Base-by-base conservation (phyloP, 2,113 vertebrate genomes). In the Eulacestoma nigropectus region DNA sequence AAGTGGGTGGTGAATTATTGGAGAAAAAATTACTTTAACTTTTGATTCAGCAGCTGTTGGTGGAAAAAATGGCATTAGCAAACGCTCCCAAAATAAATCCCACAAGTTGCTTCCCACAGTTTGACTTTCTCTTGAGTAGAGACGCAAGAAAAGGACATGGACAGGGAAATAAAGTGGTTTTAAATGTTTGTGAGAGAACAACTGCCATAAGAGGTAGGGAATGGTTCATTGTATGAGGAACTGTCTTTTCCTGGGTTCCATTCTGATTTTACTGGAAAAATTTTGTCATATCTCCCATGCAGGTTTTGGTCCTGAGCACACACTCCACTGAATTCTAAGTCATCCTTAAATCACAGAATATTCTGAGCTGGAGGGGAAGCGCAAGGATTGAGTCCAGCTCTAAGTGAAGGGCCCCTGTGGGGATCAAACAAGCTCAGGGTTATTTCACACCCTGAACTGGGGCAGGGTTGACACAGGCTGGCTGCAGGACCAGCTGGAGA, bases 1-100 rank as follows among this genome's bases (percentile, higher is more conserved):
- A 76, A 74, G 72, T 96, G 93, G 95, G 95, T 88, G 82, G 87
- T 77, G 82, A 95, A 86, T 47, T 83, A 59, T 21, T 85, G 75
- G 57, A 69, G 67, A 37, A 91, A 93, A 91, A 44, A 4, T 23
- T 10, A 37, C 5, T 50, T 79, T 29, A 33, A 76, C 56, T 85
- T 93, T 86, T 35, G 25, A 68, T 95, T 74, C 47, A 77, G 42
- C 25, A 77, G 7, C 39, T 63, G 42, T 17, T 94, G 87, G 55
- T 84, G 78, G 63, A 73, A 93, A 87, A 90, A 21, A 8, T 46
- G 9, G 7, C 33, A 13, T 55, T 74, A n/a, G 19, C 9, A 79
- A 83, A 57, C 25, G 27, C 8, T 90, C 39, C n/a, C 37, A 60
- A 87, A 64, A 3, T 21, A 87, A 90, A 83, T 39, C 59, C 81